Conservation (phyloP, 2,113 vertebrate species). For the Ictidomys tridecemlineatus region DNA sequence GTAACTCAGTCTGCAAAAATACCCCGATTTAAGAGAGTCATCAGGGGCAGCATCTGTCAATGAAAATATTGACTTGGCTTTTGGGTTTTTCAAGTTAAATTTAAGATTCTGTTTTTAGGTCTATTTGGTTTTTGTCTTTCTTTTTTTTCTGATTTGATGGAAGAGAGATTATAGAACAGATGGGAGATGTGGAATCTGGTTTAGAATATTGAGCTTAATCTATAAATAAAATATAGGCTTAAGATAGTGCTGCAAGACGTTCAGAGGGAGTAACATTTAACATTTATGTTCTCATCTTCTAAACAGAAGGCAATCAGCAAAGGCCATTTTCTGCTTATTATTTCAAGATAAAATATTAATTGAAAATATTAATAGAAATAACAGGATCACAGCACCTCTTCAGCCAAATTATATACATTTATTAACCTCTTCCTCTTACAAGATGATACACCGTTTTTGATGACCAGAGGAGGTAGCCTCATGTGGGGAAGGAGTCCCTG, state of each 20-base stretch:
- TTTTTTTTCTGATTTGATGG: background rate
- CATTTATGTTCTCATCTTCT: slow-evolving; percentile 69
- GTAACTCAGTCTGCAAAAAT: slow-evolving; percentile 17
- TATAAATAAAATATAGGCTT: slow-evolving; percentile 83
- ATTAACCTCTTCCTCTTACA: slow-evolving; percentile 78
- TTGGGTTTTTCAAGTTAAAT: slow-evolving; percentile 42
- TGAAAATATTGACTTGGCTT: slow-evolving; percentile 77
- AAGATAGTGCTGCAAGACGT: slow-evolving; percentile 70
- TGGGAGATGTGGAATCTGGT: slow-evolving; percentile 13
- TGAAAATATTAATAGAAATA: slow-evolving; percentile 84
- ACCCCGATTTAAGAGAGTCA: slow-evolving; percentile 60
- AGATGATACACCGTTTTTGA: slow-evolving; percentile 48
- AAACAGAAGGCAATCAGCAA: slow-evolving; percentile 79
- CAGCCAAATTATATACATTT: slow-evolving; percentile 57
- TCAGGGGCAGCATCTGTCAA: background rate
- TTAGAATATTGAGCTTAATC: slow-evolving; percentile 68
- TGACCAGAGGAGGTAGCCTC: background rate
- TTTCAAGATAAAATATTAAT: slow-evolving; percentile 84
- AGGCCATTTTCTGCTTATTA: slow-evolving; percentile 75
- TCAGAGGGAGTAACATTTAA: slow-evolving; percentile 72
- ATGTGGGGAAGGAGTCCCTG: background rate
- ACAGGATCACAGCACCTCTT: slow-evolving; percentile 66
- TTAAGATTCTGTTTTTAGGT: slow-evolving; percentile 64
- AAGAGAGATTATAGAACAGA: slow-evolving; percentile 76
- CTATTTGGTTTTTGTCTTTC: background rate